Evolutionary conservation across 2,113 vertebrate species (phyloP), one percentile per base, ranked within the genome.

Genomic region (Tretioscincus oriximinensis): DNA sequence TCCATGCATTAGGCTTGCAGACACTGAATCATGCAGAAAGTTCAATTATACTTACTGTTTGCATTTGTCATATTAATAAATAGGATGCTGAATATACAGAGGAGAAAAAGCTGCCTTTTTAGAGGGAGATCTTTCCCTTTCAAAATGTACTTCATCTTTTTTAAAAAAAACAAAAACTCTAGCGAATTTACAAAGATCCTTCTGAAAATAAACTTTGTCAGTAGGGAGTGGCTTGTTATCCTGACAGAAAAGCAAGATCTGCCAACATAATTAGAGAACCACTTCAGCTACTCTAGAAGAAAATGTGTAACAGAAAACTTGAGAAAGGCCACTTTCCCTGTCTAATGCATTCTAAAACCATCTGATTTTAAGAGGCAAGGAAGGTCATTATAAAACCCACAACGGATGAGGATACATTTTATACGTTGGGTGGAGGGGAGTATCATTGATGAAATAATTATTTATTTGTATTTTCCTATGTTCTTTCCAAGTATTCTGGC

Each of bases 281-380:
- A 35, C 67, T 11, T 68, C 67, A 68, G 1, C 29, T 35, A 7
- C 16, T 28, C 10, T n/a, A n/a, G 31, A 58, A 58, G 11, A 51
- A 51, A 73, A 64, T 47, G 67, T 75, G 20, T 4, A 16, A 76
- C 4, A 20, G 67, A 81, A 41, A 2, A 26, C n/a, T 7, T 71
- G 81, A 67, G 1, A 72, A 77, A 24, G 1, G 61, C 76, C 79
- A 83, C 68, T 64, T 72, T 66, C 6, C 65, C 80, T 49, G 26
- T 28, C 64, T 68, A 11, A 68, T 41, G 21, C 47, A 22, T 14
- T 58, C 5, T 58, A 24, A 68, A 54, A 35, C 11, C 73, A 74
- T 29, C 29, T 12, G 20, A 45, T 58, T 54, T n/a, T 24, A 26
- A 49, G 24, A 9, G 54, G 54, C 14, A 18, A 58, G 9, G 49